Percentiles rank a stretch among this genome's conserved stretches.
phyloP scores from a whole-genome alignment of 2,113 vertebrate genomes.

The Neolamprologus tretocephalus region DNA sequence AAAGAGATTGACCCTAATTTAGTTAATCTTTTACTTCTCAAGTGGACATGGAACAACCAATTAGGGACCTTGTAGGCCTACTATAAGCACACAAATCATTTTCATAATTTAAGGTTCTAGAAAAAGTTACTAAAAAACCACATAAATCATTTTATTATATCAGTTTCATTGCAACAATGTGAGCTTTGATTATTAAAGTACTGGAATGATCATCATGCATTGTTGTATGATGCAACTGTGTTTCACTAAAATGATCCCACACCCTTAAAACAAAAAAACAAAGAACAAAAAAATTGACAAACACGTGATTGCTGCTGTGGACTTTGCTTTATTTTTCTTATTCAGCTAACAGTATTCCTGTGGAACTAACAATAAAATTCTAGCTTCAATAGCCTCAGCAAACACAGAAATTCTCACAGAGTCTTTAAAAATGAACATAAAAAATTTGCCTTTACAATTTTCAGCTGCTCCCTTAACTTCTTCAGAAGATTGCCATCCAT shows the following conservation, averaged over 20 bases:
- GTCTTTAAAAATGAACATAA: not conserved
- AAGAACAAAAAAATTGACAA: not conserved
- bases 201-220: not conserved
- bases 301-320: not conserved
- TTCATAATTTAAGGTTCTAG: not conserved
- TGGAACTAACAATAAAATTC: not conserved
- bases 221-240: not conserved
- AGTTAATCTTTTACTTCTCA: not conserved
- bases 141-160: not conserved
- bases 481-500: not conserved
- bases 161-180: not conserved
- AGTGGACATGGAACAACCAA: not conserved
- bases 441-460: not conserved
- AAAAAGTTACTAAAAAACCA: not conserved
- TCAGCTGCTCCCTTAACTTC: not conserved
- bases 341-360: not conserved
- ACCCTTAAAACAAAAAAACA: not conserved
- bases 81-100: not conserved
- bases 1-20: not conserved
- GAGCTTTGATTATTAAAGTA: not conserved
- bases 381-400: not conserved
- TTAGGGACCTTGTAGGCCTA: not conserved
- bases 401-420: not conserved
- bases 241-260: not conserved
- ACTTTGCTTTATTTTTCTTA: not conserved